These are phyloP conservation scores for Drosophila mimica DNA, from an alignment of 2,888 invertebrate genomes.

Conservation along the genomic window DNA sequence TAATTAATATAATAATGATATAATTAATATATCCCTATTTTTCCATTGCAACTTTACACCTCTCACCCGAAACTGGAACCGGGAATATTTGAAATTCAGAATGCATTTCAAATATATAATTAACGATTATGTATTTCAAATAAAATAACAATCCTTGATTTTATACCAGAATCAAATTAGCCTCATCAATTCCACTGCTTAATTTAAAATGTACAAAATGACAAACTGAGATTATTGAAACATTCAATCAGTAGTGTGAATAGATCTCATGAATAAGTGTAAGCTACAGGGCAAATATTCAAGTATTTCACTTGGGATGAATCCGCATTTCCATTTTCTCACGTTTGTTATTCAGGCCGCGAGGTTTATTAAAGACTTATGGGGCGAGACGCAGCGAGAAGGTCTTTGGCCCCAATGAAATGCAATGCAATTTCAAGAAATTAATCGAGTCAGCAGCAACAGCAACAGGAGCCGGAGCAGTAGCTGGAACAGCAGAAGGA, in stretches of 20 bases:
- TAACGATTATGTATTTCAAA: not conserved
- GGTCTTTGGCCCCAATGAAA: slow-evolving; percentile 43
- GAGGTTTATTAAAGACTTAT: slow-evolving; percentile 21
- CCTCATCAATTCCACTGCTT: not conserved
- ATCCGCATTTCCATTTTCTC: slow-evolving; percentile 10
- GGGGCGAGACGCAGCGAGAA: slow-evolving; percentile 1
- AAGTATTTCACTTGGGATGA: not conserved
- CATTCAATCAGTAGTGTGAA: not conserved
- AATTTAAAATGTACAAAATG: not conserved
- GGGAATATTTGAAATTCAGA: not conserved
- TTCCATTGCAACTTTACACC: not conserved
- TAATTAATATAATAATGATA: too few relatives aligned
- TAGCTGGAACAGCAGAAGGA: not conserved
- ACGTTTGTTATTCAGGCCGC: slow-evolving; percentile 8
- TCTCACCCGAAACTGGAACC: not conserved
- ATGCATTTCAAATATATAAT: not conserved
- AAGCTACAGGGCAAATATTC: not conserved
- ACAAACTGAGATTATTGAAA: not conserved
- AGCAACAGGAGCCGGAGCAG: not conserved
- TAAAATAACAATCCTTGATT: too few relatives aligned
- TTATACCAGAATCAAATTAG: not conserved
- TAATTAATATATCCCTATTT: not conserved
- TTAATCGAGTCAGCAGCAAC: slow-evolving; percentile 54
- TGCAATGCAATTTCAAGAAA: slow-evolving; percentile 56
- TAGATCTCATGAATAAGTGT: not conserved